phyloP scores from a whole-genome alignment of 2,797 vertebrate species.

The Graptemys geographica region DNA sequence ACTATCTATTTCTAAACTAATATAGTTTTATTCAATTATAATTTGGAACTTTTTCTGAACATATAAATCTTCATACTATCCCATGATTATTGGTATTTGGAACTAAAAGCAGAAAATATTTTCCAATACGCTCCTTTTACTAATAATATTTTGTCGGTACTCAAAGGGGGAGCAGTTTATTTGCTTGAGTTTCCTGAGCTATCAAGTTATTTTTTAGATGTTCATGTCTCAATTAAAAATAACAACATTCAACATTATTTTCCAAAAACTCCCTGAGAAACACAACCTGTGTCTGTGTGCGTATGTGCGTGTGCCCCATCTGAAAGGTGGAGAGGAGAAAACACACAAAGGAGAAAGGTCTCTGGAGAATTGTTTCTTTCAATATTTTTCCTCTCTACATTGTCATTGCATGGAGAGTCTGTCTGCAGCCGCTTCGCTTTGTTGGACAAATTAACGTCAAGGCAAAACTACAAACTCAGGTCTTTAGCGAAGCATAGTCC shows the following conservation, averaged over 20 bases:
- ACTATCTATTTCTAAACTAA: background rate
- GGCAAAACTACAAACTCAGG: constrained; percentile 36
- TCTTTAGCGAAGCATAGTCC: constrained; percentile 45
- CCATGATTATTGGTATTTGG: background rate
- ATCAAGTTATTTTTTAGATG: constrained; percentile 16
- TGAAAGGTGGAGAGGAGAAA: constrained; percentile 33
- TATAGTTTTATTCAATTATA: background rate
- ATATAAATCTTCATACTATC: background rate
- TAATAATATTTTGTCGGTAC: background rate
- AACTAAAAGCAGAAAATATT: background rate
- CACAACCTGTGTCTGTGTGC: background rate
- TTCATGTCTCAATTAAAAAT: background rate
- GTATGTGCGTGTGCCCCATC: background rate
- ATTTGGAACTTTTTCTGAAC: background rate
- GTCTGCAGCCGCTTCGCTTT: constrained; percentile 5
- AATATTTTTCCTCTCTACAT: background rate
- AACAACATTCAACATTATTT: constrained; percentile 34
- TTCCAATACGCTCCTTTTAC: background rate
- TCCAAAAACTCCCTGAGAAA: constrained; percentile 34
- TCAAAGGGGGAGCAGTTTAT: constrained; percentile 26
- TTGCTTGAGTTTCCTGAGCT: constrained; percentile 34
- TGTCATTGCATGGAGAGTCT: background rate
- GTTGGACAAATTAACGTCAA: constrained; percentile 27
- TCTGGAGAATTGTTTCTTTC: constrained; percentile 17
- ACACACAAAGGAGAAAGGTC: constrained; percentile 16